phyloP scores from a whole-genome alignment of 2,797 vertebrate genomes.

The Onychomys torridus region DNA sequence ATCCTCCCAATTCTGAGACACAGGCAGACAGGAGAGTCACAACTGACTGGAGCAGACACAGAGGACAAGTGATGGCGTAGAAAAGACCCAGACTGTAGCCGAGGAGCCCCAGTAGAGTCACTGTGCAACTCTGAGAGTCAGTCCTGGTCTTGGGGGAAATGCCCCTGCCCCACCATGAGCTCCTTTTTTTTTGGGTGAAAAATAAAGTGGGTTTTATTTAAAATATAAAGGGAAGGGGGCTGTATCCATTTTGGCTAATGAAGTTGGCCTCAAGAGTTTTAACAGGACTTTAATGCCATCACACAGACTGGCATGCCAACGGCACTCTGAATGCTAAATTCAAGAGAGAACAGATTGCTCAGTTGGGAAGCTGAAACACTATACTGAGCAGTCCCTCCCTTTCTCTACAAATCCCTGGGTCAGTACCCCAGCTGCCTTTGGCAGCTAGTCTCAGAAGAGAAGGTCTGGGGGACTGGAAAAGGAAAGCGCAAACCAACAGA shows the following conservation, averaged over 20 bases:
- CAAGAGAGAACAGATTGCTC: slow-evolving; percentile 46
- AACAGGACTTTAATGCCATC: slow-evolving; percentile 73
- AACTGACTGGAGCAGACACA: neutral
- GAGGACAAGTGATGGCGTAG: neutral
- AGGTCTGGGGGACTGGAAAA: slow-evolving; percentile 26
- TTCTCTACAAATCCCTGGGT: slow-evolving; percentile 66
- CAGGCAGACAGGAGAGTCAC: neutral
- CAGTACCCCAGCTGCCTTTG: slow-evolving; percentile 58
- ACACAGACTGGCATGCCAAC: slow-evolving; percentile 68
- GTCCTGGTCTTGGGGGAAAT: neutral
- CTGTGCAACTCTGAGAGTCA: neutral
- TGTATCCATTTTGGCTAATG: slow-evolving; percentile 70
- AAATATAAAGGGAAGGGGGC: slow-evolving; percentile 77
- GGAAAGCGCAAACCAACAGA: slow-evolving; percentile 65
- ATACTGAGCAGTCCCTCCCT: slow-evolving; percentile 54
- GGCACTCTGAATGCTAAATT: neutral
- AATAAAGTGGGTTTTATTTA: slow-evolving; percentile 81
- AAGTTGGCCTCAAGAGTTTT: slow-evolving; percentile 67
- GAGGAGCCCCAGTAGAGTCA: too few species aligned
- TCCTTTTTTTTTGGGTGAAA: slow-evolving; percentile 68
- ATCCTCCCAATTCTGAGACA: neutral
- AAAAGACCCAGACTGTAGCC: neutral
- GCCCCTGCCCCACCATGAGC: neutral
- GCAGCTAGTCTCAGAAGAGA: slow-evolving; percentile 69
- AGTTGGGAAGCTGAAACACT: slow-evolving; percentile 49